phyloP scores from a whole-genome alignment of 2,888 invertebrate genomes.

The Eupeodes latifasciatus region DNA sequence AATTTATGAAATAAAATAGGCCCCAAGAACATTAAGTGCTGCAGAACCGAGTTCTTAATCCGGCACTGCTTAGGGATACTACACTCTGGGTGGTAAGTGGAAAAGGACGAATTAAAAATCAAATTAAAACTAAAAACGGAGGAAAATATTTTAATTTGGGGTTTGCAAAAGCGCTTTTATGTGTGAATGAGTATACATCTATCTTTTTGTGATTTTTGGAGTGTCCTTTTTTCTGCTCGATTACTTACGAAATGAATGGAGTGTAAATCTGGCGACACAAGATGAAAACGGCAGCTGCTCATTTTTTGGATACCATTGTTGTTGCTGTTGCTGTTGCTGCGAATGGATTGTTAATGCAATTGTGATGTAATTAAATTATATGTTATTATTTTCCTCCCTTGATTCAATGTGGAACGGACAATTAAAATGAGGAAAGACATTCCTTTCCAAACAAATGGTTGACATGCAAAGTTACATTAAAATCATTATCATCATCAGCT shows the following conservation, averaged over 20 bases:
- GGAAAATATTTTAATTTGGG: slow-evolving; percentile 71
- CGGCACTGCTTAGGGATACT: slow-evolving; percentile 11
- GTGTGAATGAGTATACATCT: slow-evolving; percentile 45
- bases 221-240: slow-evolving; percentile 68
- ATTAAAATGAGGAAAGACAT: slow-evolving; percentile 62
- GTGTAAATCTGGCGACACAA: slow-evolving; percentile 66
- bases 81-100: slow-evolving; percentile 48
- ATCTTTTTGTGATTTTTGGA: slow-evolving; percentile 58
- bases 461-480: slow-evolving; percentile 24
- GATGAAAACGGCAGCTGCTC: slow-evolving; percentile 54
- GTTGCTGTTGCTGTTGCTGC: slow-evolving; percentile 3
- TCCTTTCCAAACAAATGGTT: slow-evolving; percentile 41
- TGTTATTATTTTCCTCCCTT: slow-evolving; percentile 38
- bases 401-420: slow-evolving; percentile 54
- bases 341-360: slow-evolving; percentile 67
- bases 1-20: neutral
- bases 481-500: slow-evolving; percentile 9
- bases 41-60: neutral
- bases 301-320: slow-evolving; percentile 42
- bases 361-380: slow-evolving; percentile 64
- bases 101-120: slow-evolving; percentile 76
- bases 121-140: slow-evolving; percentile 74
- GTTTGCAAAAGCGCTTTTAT: slow-evolving; percentile 59
- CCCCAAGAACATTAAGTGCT: neutral
- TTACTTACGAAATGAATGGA: slow-evolving; percentile 65